A percentile compares a stretch with the other conserved stretches of the same genome.
Conservation (phyloP, 2,113 vertebrate species). For the Mus musculus region DNA sequence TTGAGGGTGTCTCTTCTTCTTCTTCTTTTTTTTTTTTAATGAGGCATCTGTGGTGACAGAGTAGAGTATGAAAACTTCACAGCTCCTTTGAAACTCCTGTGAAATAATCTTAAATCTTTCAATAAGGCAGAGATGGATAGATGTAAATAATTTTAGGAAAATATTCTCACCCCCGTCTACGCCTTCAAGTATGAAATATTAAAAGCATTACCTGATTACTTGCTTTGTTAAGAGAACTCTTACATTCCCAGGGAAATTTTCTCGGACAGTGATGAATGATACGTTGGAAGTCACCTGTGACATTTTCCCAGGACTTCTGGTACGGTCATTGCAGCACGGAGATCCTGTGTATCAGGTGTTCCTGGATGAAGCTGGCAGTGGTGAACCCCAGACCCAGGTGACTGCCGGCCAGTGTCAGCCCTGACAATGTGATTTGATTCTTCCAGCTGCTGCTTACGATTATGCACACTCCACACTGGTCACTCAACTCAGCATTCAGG, state of each 20-base stretch:
- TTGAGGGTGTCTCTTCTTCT: neutral
- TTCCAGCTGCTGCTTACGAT: neutral
- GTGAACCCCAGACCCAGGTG: neutral
- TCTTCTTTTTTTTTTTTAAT: neutral
- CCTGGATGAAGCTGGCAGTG: neutral
- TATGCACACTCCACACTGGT: neutral
- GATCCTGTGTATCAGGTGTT: neutral
- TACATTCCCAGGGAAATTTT: neutral
- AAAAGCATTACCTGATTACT: neutral
- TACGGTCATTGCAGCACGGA: neutral
- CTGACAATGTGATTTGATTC: neutral
- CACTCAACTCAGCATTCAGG: neutral
- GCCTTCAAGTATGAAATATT: neutral
- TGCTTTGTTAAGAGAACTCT: neutral
- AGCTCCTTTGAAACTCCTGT: conserved; percentile 87
- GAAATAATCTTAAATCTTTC: conserved; percentile 45
- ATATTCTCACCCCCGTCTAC: neutral
- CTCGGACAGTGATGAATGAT: neutral
- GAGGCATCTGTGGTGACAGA: conserved; percentile 86
- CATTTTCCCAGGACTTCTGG: neutral
- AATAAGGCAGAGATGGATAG: neutral
- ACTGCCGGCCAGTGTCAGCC: neutral
- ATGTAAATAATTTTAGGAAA: neutral
- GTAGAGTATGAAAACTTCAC: conserved; percentile 86
- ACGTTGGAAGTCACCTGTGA: neutral